Evolutionary conservation across 2,797 vertebrate species (phyloP).

Genomic region (Pangasius krempfi): DNA sequence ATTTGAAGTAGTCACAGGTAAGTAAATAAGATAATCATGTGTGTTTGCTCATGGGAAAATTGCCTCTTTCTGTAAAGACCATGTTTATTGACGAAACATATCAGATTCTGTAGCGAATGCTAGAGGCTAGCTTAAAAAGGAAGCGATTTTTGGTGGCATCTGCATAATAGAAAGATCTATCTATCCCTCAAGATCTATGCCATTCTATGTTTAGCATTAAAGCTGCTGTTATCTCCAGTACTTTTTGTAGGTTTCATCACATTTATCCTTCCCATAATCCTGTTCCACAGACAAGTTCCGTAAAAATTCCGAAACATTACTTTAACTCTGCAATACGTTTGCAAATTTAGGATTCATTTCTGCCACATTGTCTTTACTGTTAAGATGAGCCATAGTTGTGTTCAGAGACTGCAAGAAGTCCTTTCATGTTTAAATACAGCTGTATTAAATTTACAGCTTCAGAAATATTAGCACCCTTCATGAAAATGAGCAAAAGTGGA

Average conservation of each 20-base stretch:
- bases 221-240: background rate
- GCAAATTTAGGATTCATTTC: background rate
- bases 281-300: background rate
- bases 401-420: background rate
- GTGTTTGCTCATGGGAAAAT: background rate
- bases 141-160: background rate
- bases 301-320: background rate
- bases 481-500: background rate
- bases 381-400: too few species aligned
- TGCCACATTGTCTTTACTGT: background rate
- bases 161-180: background rate
- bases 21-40: background rate
- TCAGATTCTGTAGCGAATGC: background rate
- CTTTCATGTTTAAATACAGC: background rate
- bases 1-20: background rate
- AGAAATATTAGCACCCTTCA: background rate
- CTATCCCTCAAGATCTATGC: background rate
- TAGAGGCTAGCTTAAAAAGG: background rate
- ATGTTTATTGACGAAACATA: background rate
- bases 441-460: background rate
- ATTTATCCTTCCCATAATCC: background rate
- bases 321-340: background rate
- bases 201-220: background rate
- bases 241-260: background rate
- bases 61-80: background rate